A percentile compares a stretch with the other conserved stretches of the same genome.
Conservation (phyloP, 2,888 invertebrate species). For the Lasioglossum villosulum region DNA sequence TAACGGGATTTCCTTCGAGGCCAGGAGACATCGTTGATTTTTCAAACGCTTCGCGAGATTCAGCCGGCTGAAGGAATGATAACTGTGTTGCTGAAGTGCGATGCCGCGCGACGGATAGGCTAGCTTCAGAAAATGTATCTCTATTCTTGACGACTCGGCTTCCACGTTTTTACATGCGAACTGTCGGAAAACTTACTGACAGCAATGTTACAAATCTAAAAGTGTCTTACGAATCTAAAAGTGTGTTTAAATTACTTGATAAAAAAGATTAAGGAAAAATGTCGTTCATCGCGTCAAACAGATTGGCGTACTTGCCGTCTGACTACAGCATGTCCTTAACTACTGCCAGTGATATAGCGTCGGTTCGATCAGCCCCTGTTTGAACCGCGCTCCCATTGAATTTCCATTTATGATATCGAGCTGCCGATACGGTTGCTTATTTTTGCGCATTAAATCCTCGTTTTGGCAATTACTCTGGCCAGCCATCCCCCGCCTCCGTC, state of each 20-base stretch:
- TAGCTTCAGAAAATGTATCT: neutral
- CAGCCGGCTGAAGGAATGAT: constrained; percentile 26
- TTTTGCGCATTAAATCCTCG: constrained; percentile 25
- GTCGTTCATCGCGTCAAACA: neutral
- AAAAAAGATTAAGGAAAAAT: neutral
- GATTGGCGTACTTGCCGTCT: constrained; percentile 15
- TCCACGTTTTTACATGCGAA: neutral
- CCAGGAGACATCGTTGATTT: constrained; percentile 45
- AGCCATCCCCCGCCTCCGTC: neutral
- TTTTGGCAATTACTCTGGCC: constrained; percentile 8
- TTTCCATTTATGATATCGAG: constrained; percentile 32
- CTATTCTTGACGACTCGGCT: neutral
- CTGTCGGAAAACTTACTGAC: neutral
- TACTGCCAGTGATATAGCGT: constrained; percentile 31
- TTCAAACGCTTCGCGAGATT: constrained; percentile 48
- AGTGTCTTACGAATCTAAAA: neutral
- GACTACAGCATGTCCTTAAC: constrained; percentile 54
- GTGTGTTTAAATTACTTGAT: neutral
- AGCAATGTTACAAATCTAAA: neutral
- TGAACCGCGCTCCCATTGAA: constrained; percentile 30
- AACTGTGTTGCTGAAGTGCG: constrained; percentile 19
- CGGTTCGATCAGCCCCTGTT: neutral
- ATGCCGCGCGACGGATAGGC: neutral
- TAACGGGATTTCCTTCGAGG: constrained; percentile 49
- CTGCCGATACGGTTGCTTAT: constrained; percentile 22